A percentile compares a stretch with the other conserved stretches of the same genome.
phyloP scores from a whole-genome alignment of 2,113 vertebrate genomes.

The Dromaius novaehollandiae region DNA sequence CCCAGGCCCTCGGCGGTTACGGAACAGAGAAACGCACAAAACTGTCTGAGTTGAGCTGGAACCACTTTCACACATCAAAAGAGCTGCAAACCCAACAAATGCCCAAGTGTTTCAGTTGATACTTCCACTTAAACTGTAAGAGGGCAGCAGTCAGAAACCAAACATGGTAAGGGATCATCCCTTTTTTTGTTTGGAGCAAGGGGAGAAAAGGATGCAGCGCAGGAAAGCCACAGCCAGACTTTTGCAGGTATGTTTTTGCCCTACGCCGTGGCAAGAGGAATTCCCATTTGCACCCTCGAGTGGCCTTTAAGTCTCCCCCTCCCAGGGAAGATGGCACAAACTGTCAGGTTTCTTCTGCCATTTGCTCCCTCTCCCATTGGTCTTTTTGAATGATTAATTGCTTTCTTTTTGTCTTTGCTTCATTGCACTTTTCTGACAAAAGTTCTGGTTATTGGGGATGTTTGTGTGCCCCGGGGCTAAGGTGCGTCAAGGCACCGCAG shows the following conservation, averaged over 20 bases:
- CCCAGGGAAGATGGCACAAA: not conserved
- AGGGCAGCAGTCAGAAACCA: constrained; percentile 31
- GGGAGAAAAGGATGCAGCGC: not conserved
- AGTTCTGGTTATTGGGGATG: not conserved
- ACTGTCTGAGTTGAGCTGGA: not conserved
- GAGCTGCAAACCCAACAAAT: not conserved
- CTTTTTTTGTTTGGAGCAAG: not conserved
- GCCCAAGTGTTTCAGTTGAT: constrained; percentile 15
- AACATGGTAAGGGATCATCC: not conserved
- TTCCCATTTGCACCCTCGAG: constrained; percentile 31
- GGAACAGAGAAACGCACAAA: not conserved
- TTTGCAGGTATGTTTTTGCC: constrained; percentile 9
- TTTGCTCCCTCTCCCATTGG: not conserved
- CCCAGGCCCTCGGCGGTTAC: not conserved
- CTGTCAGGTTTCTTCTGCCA: not conserved
- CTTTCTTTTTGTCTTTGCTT: constrained; percentile 3
- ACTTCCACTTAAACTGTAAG: not conserved
- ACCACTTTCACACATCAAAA: constrained; percentile 9
- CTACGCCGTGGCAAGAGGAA: constrained; percentile 25
- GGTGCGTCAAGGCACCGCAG: not conserved
- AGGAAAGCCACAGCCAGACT: not conserved
- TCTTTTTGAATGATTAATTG: not conserved
- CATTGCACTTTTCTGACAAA: not conserved
- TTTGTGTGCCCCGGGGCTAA: not conserved
- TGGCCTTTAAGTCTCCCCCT: not conserved